Conservation (phyloP, 2,797 vertebrate genomes). For the Diceros bicornis region DNA sequence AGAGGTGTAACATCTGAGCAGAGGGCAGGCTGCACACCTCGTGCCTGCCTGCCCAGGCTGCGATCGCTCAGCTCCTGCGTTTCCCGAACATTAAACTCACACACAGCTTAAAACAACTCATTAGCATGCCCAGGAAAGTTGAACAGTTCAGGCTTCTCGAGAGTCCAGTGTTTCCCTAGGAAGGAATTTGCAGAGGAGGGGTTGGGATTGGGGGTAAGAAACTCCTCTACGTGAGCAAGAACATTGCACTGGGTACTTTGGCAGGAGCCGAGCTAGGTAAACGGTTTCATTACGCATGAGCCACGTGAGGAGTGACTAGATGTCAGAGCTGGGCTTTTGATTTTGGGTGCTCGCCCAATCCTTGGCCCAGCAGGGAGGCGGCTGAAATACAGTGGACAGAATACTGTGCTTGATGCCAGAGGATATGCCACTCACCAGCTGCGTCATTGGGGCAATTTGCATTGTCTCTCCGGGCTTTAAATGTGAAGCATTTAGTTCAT, state of each 20-base stretch:
- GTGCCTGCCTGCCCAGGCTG: not conserved
- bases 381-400: not conserved
- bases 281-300: not conserved
- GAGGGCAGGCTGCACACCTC: slow-evolving; percentile 14
- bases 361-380: not conserved
- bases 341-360: not conserved
- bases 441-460: not conserved
- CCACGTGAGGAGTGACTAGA: not conserved
- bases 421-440: slow-evolving; percentile 1
- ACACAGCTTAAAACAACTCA: slow-evolving; percentile 14
- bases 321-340: not conserved
- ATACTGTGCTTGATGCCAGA: slow-evolving; percentile 14
- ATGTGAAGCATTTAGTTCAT: not conserved
- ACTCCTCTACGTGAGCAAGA: not conserved
- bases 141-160: slow-evolving; percentile 36
- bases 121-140: not conserved
- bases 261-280: slow-evolving; percentile 8
- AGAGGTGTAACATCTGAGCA: slow-evolving; percentile 34
- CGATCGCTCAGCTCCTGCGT: not conserved
- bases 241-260: not conserved
- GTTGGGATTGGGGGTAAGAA: not conserved
- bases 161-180: slow-evolving; percentile 39
- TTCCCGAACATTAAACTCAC: slow-evolving; percentile 12
- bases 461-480: not conserved
- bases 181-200: slow-evolving; percentile 16